Evolutionary conservation across 2,797 vertebrate species (phyloP), one percentile per base, ranked within the genome.

Genomic region (Rhabdomys pumilio): DNA sequence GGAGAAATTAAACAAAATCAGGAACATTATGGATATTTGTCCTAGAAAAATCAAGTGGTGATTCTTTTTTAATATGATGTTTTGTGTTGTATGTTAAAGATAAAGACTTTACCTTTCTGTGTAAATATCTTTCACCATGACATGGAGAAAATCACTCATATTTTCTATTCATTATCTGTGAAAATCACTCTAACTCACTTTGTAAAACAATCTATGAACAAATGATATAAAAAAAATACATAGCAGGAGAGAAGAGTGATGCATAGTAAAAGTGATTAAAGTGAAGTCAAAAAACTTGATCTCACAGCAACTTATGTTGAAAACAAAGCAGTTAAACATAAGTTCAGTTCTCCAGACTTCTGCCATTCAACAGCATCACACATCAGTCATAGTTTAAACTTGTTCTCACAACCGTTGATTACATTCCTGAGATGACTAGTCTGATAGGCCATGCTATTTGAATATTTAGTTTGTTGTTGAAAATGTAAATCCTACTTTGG

Each of bases 211-310:
- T 59, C 63, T 94, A 94, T 87, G 80, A 95, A 95, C 15, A 95
- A 96, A 97, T 94, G 91, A 86, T 63, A 85, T 69, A 20, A 95
- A 97, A 94, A 34, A 63, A 77, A 50, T 96, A 57, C 76, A 73
- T 41, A 92, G 93, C 93, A 93, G 93, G 93, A 55, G 91, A 65
- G 50, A 92, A 79, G 13, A 90, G 50, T 50, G 11, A 50, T 50
- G 1, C 50, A 50, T 50, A 50, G 97, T 84, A 96, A 95, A 98
- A 97, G 94, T 97, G 81, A 97, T 97, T 97, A 97, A 95, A 98
- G 97, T 81, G 44, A 98, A 98, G 98, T 95, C 97, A 98, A 98
- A 59, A 72, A 73, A 95, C 94, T 97, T 92, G 82, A 97, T 97
- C 94, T 76, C 96, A 95, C 83, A 96, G 61, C 76, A 98, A 91